Evolutionary conservation across 2,113 vertebrate genomes (phyloP).

Genomic region (Tychaedon coryphoeus): DNA sequence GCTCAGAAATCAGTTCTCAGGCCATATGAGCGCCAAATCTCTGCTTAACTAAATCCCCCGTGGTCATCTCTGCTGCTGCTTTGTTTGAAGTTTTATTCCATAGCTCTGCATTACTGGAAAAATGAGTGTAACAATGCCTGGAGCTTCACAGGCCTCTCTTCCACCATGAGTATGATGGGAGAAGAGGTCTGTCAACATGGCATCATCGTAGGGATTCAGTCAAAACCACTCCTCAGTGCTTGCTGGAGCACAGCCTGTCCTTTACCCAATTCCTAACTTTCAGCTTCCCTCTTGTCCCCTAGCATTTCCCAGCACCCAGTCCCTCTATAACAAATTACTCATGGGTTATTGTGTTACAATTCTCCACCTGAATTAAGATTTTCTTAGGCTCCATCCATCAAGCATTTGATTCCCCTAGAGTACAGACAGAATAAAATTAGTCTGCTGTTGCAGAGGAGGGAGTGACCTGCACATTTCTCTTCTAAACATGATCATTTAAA

Average conservation of each 20-base stretch:
- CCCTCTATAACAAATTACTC: background rate
- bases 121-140: background rate
- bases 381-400: conserved; percentile 24
- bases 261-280: background rate
- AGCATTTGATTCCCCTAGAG: conserved; percentile 12
- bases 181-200: rapidly evolving
- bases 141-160: background rate
- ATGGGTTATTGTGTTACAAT: background rate
- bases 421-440: background rate
- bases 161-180: background rate
- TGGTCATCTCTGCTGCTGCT: background rate
- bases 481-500: background rate
- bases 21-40: background rate
- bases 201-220: rapidly evolving
- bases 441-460: background rate
- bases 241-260: background rate
- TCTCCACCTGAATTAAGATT: background rate
- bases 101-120: background rate
- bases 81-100: background rate
- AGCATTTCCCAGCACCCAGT: background rate
- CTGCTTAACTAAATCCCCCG: background rate
- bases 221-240: background rate
- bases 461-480: background rate
- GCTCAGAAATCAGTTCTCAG: conserved; percentile 12
- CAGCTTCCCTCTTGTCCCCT: background rate